Evolutionary conservation across 2,797 vertebrate genomes (phyloP), one percentile per base, ranked within the genome.

Genomic region (Pelobates cultripes): DNA sequence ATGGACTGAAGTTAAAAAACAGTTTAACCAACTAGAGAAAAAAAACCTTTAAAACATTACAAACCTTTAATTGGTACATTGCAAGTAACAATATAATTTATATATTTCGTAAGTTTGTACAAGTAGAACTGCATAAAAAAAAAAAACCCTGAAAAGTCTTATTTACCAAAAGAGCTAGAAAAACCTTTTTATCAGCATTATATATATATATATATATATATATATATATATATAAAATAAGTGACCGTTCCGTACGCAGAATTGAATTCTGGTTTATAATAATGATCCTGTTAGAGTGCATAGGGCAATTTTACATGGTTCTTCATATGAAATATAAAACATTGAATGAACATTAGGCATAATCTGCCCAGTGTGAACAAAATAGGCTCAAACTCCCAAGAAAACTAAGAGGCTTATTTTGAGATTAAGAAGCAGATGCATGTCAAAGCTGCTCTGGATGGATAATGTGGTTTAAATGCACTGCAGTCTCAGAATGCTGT

Each of bases 401-500:
- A 81, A 81, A 81, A 76, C 70, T 81, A 81, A 81, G 73, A 81
- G 74, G 73, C 80, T 81, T 81, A 81, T 81, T 81, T 66, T 77
- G 73, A 81, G 80, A 81, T 81, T 81, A 81, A 71, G 80, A 76
- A 81, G 80, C 80, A 81, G 80, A 76, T 81, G 80, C 80, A 81
- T 81, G 80, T 81, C 80, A 77, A 81, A 81, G 80, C 80, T 81
- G 75, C 80, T 81, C 80, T 77, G 80, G 80, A 81, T 71, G 74
- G 67, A 76, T 81, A 81, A 81, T 81, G 70, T 76, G 74, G 55
- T 76, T 64, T 76, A 81, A 76, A 81, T 66, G 79, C 80, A 77
- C 47, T 71, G 74, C 74, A 72, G 80, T 81, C 71, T 75, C 74
- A 76, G 73, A 81, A 81, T 70, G 51, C 73, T 81, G 80, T 70